Evolutionary conservation across 1,140 invertebrate species (phyloP).

Genomic region (Chironomus striatipennis): DNA sequence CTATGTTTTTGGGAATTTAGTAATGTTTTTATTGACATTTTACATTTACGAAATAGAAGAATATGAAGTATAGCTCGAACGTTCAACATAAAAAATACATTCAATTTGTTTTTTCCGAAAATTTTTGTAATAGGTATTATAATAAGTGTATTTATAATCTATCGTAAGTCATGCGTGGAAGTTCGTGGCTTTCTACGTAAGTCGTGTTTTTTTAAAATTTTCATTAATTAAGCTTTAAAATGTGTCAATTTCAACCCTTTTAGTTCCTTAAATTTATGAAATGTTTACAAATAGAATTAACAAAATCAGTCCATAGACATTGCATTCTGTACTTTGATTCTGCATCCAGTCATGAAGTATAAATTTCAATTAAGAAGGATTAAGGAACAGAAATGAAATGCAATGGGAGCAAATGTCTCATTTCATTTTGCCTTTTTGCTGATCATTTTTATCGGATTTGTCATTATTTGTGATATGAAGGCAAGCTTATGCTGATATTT

Average conservation of each 20-base stretch:
- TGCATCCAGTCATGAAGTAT: not conserved
- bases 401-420: not conserved
- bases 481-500: not conserved
- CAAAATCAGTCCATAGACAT: not conserved
- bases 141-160: too few species aligned
- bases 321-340: not conserved
- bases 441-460: slow-evolving; percentile 15
- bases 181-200: too few species aligned
- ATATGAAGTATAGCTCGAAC: too few species aligned
- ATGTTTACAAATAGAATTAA: not conserved
- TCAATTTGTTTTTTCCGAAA: too few species aligned
- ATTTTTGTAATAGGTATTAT: too few species aligned
- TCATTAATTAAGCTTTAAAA: slow-evolving; percentile 20
- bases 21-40: too few species aligned
- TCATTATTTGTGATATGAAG: not conserved
- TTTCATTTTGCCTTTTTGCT: not conserved
- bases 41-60: too few species aligned
- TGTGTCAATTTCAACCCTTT: not conserved
- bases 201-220: not conserved
- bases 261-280: not conserved
- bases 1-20: too few species aligned
- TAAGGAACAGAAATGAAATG: not conserved
- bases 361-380: slow-evolving; percentile 19
- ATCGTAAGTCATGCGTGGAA: too few species aligned
- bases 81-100: too few species aligned